These are phyloP conservation scores for Drosophila varians DNA, from an alignment of 1,140 invertebrate genomes.

Conservation along the genomic window DNA sequence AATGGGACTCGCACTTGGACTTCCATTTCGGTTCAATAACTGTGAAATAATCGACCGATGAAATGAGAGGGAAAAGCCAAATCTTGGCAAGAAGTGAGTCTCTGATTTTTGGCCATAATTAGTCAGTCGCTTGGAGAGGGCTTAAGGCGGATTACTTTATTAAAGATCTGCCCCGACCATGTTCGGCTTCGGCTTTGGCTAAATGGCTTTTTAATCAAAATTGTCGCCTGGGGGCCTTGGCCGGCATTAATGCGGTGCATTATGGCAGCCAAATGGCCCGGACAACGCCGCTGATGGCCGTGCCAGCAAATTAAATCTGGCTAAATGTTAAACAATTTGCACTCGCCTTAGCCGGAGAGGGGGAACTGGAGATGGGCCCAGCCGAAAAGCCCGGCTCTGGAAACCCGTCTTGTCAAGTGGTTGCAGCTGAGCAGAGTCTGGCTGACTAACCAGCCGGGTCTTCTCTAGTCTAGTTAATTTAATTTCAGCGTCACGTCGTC, in stretches of 20 bases:
- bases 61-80: constrained; percentile 26
- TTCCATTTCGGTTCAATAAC: constrained; percentile 29
- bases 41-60: constrained; percentile 32
- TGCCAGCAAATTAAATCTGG: constrained; percentile 69
- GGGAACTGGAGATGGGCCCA: constrained; percentile 11
- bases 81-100: constrained; percentile 15
- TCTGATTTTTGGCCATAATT: constrained; percentile 38
- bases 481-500: constrained; percentile 80
- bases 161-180: constrained; percentile 30
- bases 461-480: constrained; percentile 79
- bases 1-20: constrained; percentile 2
- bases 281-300: constrained; percentile 59
- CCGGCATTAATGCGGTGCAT: constrained; percentile 61
- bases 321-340: constrained; percentile 81
- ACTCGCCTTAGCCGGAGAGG: constrained; percentile 63
- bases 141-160: constrained; percentile 53
- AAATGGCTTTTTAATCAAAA: constrained; percentile 82
- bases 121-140: constrained; percentile 37
- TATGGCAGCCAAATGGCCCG: constrained; percentile 63
- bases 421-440: constrained; percentile 10
- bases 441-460: constrained; percentile 17
- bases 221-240: constrained; percentile 65
- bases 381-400: constrained; percentile 15
- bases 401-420: constrained; percentile 62
- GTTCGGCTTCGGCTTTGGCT: constrained; percentile 39